Percentiles rank a stretch among this genome's conserved stretches.
phyloP scores from a whole-genome alignment of 2,797 vertebrate species.

The Gastrophryne carolinensis region DNA sequence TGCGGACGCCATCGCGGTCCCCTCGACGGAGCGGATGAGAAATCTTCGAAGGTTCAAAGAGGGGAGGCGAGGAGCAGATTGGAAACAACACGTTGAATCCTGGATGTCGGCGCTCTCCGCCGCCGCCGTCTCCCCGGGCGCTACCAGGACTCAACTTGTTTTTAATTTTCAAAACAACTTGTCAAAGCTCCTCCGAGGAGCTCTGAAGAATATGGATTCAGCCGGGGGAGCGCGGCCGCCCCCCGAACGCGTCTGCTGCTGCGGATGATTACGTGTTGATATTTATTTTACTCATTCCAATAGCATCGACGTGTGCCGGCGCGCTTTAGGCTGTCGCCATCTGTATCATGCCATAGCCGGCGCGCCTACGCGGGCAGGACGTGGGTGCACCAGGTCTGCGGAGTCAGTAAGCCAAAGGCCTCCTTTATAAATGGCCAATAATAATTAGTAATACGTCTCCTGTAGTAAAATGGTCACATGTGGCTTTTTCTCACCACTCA shows the following conservation, averaged over 20 bases:
- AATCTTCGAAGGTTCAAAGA: not conserved
- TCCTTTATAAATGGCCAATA: too few species aligned
- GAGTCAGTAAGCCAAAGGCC: too few species aligned
- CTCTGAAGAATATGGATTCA: slow-evolving; percentile 13
- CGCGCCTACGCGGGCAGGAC: too few species aligned
- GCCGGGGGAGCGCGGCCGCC: not conserved
- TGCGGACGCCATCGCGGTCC: not conserved
- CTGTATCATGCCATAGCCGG: too few species aligned
- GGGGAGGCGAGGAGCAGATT: not conserved
- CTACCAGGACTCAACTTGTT: slow-evolving; percentile 7
- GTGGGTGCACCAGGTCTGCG: too few species aligned
- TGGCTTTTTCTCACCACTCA: too few species aligned
- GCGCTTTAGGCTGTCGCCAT: too few species aligned
- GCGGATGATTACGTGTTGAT: too few species aligned
- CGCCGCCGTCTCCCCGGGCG: not conserved
- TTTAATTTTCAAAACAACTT: slow-evolving; percentile 37
- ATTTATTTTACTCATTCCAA: too few species aligned
- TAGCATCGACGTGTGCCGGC: too few species aligned
- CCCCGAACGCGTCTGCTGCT: not conserved
- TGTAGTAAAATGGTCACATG: too few species aligned
- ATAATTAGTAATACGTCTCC: too few species aligned
- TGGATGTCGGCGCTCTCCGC: not conserved
- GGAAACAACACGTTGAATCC: not conserved
- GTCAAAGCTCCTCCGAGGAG: not conserved
- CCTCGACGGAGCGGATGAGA: not conserved